Percentiles rank a stretch among this genome's conserved stretches.
Conservation (phyloP, 2,113 vertebrate species). For the Cranoglanis bouderius region DNA sequence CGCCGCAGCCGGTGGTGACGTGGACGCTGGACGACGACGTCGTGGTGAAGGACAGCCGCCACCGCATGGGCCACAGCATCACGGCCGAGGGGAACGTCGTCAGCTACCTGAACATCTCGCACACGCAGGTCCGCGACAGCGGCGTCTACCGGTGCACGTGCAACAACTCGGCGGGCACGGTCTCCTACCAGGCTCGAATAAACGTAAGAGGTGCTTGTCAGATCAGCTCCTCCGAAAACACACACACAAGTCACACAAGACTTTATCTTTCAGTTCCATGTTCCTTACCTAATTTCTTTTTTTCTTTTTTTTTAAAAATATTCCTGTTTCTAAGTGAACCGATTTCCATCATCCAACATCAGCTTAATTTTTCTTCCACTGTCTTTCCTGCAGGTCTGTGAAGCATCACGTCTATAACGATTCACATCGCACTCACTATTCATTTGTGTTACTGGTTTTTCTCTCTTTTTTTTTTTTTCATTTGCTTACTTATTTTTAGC, state of each 20-base stretch:
- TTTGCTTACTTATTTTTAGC: background rate
- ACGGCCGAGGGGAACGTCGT: constrained; percentile 91
- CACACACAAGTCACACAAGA: constrained; percentile 69
- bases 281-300: background rate
- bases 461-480: too few species aligned
- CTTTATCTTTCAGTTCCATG: background rate
- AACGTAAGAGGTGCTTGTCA: constrained; percentile 99
- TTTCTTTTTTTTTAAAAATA: background rate
- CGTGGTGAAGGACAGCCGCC: constrained; percentile 87
- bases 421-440: background rate
- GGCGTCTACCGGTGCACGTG: constrained; percentile 96
- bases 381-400: background rate
- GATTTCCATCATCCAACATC: background rate
- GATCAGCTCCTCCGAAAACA: constrained; percentile 96
- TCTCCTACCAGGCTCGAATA: constrained; percentile 99
- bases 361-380: background rate
- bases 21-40: constrained; percentile 96
- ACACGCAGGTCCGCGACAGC: constrained; percentile 92
- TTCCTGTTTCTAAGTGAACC: background rate
- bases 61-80: constrained; percentile 93
- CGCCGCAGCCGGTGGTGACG: constrained; percentile 87
- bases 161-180: constrained; percentile 97
- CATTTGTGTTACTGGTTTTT: background rate
- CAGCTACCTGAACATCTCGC: constrained; percentile 97
- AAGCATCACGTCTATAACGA: background rate